Evolutionary conservation across 2,113 vertebrate genomes (phyloP).

Genomic region (Xenotilapia leptura): DNA sequence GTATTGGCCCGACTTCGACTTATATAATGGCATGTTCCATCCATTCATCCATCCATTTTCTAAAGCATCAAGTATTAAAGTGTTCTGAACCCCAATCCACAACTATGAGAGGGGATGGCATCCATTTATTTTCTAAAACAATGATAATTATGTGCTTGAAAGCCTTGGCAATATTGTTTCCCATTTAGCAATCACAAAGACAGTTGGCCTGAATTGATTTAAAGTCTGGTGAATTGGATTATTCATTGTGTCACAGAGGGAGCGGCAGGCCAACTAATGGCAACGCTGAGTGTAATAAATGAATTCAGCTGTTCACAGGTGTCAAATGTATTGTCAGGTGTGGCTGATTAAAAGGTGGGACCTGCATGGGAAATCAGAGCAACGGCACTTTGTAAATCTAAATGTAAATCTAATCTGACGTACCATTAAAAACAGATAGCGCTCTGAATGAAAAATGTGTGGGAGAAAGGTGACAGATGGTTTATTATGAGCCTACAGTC

Average conservation of each 20-base stretch:
- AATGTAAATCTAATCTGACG: slow-evolving; percentile 28
- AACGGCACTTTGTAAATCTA: slow-evolving; percentile 8
- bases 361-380: slow-evolving; percentile 24
- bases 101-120: neutral
- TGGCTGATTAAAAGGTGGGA: slow-evolving; percentile 39
- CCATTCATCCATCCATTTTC: neutral
- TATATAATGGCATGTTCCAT: neutral
- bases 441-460: neutral
- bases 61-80: neutral
- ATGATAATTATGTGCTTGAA: neutral
- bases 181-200: slow-evolving; percentile 30
- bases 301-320: slow-evolving; percentile 18
- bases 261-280: neutral
- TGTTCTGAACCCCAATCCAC: neutral
- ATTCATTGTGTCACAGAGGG: neutral
- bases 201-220: slow-evolving; percentile 12
- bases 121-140: slow-evolving; percentile 3
- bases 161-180: neutral
- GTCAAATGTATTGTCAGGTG: slow-evolving; percentile 30
- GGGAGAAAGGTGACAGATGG: neutral
- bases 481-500: neutral
- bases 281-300: slow-evolving; percentile 28
- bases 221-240: slow-evolving; percentile 15
- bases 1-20: neutral
- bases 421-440: neutral